Evolutionary conservation across 2,888 invertebrate species (phyloP).

Genomic region (Tipula confusa): DNA sequence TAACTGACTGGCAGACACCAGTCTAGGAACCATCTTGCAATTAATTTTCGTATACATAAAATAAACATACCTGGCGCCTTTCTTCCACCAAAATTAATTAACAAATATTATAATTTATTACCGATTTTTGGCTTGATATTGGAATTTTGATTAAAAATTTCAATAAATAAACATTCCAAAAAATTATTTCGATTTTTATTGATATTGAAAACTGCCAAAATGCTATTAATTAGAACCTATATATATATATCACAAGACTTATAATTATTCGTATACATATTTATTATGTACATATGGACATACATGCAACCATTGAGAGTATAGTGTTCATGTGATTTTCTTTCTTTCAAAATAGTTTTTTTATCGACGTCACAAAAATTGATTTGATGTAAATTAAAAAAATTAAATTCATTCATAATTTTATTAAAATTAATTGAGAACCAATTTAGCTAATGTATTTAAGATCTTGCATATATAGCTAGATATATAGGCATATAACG

Average conservation of each 20-base stretch:
- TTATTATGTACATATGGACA: not conserved
- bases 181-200: not conserved
- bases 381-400: conserved; percentile 6
- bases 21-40: not conserved
- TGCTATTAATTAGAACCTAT: not conserved
- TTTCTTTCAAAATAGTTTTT: not conserved
- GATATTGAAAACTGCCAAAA: not conserved
- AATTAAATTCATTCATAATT: conserved; percentile 20
- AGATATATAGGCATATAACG: not conserved
- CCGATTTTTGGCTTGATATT: not conserved
- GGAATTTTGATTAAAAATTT: conserved; percentile 9
- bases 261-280: too few relatives aligned
- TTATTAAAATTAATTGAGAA: not conserved
- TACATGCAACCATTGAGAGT: not conserved
- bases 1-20: not conserved
- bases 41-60: too few relatives aligned
- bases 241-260: not conserved
- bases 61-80: not conserved
- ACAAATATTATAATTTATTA: not conserved
- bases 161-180: not conserved
- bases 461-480: not conserved
- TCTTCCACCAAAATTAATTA: not conserved
- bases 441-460: not conserved
- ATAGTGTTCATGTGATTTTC: not conserved
- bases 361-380: not conserved